A percentile compares a stretch with the other conserved stretches of the same genome.
Evolutionary conservation across 2,888 invertebrate species (phyloP).

Genomic region (Polyploca ridens): DNA sequence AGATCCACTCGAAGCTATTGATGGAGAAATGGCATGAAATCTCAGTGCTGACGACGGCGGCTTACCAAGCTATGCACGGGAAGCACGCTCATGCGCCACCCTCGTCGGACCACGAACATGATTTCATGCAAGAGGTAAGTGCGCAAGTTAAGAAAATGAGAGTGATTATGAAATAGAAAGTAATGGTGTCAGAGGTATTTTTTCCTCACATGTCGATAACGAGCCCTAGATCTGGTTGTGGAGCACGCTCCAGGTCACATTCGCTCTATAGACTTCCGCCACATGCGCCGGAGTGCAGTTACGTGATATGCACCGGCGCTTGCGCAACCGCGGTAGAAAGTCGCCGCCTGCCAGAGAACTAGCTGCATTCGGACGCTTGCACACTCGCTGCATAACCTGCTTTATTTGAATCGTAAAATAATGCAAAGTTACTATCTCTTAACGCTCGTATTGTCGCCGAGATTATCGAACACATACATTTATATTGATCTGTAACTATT

Average conservation of each 20-base stretch:
- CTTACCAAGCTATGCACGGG: constrained; percentile 96
- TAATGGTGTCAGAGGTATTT: neutral
- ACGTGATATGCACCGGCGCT: constrained; percentile 80
- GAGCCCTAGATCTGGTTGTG: constrained; percentile 53
- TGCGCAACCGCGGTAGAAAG: constrained; percentile 81
- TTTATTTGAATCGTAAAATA: constrained; percentile 67
- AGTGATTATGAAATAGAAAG: constrained; percentile 24
- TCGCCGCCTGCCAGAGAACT: constrained; percentile 64
- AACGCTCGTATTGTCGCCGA: constrained; percentile 51
- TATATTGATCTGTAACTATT: constrained; percentile 21
- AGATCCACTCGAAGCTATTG: constrained; percentile 96
- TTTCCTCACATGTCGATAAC: constrained; percentile 27
- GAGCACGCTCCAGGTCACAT: constrained; percentile 66
- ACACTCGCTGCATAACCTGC: constrained; percentile 65
- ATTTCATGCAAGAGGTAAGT: constrained; percentile 93
- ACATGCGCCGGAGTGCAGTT: constrained; percentile 75
- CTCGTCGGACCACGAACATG: constrained; percentile 86
- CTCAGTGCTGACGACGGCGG: constrained; percentile 96
- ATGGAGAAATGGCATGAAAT: constrained; percentile 99
- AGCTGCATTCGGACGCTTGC: constrained; percentile 74
- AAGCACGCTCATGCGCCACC: constrained; percentile 77
- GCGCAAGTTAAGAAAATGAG: constrained; percentile 23
- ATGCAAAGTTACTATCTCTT: constrained; percentile 47
- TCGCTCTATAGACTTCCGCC: constrained; percentile 79
- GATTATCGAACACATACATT: constrained; percentile 32